phyloP scores from a whole-genome alignment of 2,888 invertebrate genomes.

The Chloroclysta siterata region DNA sequence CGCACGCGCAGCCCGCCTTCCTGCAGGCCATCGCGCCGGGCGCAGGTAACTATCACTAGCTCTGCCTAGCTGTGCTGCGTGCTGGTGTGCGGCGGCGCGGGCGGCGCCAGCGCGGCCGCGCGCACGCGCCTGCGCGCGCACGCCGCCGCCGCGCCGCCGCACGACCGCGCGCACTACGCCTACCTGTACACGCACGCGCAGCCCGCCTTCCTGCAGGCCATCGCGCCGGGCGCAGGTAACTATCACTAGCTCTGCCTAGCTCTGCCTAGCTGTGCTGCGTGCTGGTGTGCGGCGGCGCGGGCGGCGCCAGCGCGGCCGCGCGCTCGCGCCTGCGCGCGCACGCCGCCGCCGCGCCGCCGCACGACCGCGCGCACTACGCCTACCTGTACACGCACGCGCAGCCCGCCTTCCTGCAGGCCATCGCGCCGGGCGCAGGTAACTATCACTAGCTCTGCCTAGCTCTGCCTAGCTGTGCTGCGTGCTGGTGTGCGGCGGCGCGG shows the following conservation, averaged over 20 bases:
- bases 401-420: no score
- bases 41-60: conserved; percentile 10
- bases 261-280: conserved; percentile 92
- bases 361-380: no score
- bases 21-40: conserved; percentile 87
- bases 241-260: no score
- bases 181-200: conserved; percentile 95
- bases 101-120: conserved; percentile 73
- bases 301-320: conserved; percentile 84
- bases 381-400: no score
- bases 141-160: conserved; percentile 87
- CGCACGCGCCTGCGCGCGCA: conserved; percentile 42
- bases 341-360: conserved; percentile 85
- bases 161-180: conserved; percentile 92
- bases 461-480: no score
- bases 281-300: conserved; percentile 89
- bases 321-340: conserved; percentile 86
- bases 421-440: no score
- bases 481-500: no score
- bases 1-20: conserved; percentile 93
- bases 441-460: no score
- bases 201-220: conserved; percentile 91
- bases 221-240: conserved; percentile 55
- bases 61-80: no score
- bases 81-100: no score